Percentiles rank a stretch among this genome's conserved stretches.
phyloP scores from a whole-genome alignment of 2,888 invertebrate genomes.

The Lasioglossum pauxillum region DNA sequence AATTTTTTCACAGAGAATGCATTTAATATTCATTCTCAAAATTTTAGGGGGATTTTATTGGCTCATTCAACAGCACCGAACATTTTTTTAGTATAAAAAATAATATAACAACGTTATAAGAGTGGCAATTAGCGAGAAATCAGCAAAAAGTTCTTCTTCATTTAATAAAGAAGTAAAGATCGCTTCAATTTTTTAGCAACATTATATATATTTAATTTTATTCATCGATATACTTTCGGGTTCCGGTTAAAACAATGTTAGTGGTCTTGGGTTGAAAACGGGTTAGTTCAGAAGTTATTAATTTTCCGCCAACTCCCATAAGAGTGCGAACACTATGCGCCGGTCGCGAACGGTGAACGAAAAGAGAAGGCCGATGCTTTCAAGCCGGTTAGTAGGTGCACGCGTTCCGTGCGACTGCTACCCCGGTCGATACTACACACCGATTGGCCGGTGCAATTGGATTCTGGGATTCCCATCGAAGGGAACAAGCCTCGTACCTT shows the following conservation, averaged over 20 bases:
- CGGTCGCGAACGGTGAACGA: not conserved
- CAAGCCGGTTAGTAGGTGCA: constrained; percentile 64
- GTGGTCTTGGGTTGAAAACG: not conserved
- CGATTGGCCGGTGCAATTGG: constrained; percentile 66
- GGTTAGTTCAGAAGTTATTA: not conserved
- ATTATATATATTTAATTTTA: no score
- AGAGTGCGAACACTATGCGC: not conserved
- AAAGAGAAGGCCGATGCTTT: constrained; percentile 52
- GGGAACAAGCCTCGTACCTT: not conserved
- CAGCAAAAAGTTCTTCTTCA: no score
- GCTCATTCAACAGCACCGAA: no score
- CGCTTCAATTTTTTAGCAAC: no score
- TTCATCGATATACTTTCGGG: no score
- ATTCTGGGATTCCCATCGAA: constrained; percentile 60
- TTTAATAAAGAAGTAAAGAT: no score
- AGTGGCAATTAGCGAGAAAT: no score
- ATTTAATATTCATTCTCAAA: no score
- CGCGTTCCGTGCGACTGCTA: constrained; percentile 5
- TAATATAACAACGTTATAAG: no score
- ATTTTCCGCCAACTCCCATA: not conserved
- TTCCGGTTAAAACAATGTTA: not conserved
- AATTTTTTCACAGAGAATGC: no score
- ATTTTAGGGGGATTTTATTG: no score
- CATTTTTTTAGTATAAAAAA: no score
- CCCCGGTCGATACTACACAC: constrained; percentile 67